Percentiles rank a stretch among this genome's conserved stretches.
These are phyloP conservation scores for Protosalanx chinensis DNA, from an alignment of 2,797 vertebrate species.

Conservation along the genomic window DNA sequence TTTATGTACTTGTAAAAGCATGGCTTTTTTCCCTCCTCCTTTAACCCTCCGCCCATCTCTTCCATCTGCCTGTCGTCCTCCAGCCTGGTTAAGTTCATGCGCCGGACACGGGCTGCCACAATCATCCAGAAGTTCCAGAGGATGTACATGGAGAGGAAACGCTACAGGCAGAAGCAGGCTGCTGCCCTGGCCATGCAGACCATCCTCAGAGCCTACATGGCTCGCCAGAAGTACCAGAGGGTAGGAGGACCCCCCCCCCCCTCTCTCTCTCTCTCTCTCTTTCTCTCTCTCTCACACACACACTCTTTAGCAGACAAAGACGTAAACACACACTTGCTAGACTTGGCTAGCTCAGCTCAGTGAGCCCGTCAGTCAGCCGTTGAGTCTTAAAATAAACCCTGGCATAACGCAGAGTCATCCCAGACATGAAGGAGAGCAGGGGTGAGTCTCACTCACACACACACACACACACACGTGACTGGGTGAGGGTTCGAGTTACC, in stretches of 20 bases:
- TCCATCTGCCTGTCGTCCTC: not conserved
- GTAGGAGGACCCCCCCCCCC: conserved; percentile 64
- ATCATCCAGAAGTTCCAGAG: conserved; percentile 91
- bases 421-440: conserved; percentile 11
- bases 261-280: too few relatives aligned
- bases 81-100: conserved; percentile 88
- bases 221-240: conserved; percentile 84
- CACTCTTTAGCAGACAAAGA: not conserved
- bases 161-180: conserved; percentile 79
- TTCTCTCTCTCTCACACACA: not conserved
- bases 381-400: conserved; percentile 33
- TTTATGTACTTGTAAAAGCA: too few relatives aligned
- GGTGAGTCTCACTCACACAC: not conserved
- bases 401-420: conserved; percentile 15
- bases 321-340: not conserved
- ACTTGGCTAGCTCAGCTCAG: not conserved
- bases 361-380: not conserved
- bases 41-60: not conserved
- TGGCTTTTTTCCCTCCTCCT: not conserved
- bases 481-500: not conserved
- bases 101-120: conserved; percentile 84
- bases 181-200: conserved; percentile 88
- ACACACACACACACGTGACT: conserved; percentile 16
- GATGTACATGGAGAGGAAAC: conserved; percentile 81
- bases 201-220: conserved; percentile 86